Base-by-base conservation (phyloP, 1,140 invertebrate genomes). In the Trinorchestia longiramus region DNA sequence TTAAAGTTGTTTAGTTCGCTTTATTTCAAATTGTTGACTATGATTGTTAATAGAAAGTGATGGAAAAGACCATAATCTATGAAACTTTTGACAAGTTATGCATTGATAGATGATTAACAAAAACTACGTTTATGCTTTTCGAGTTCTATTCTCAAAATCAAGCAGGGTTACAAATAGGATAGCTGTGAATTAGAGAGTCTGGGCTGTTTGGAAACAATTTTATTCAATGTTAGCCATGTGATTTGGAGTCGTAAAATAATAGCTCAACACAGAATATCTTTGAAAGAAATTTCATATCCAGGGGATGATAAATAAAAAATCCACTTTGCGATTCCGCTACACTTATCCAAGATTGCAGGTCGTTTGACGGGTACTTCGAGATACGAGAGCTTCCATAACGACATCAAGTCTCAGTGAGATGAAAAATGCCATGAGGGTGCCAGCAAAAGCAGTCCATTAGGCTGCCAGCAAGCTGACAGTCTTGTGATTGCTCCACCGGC, bases 371-470 rank as follows among this genome's bases (percentile, higher is more conserved):
- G 11, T 53, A 19, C 19, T 53, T 19, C 19, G 47, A 53, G 47
- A 53, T 77, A 77, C 62, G 62, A 77, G 36, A 77, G 36, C 28
- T 77, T 77, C 62, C 62, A 77, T 77, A 36, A 77, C 11, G 28
- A 28, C 62, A 36, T 36, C 62, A 77, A 28, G 1, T 53, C 62
- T 36, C 15, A 77, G 28, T 36, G 62, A 77, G 62, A 77, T 77
- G 62, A 36, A 77, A 77, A 77, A 77, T 36, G 62, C 36, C 62
- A 77, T 3, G 11, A 15, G 62, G 8, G 62, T 11, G 28, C 11
- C 62, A 77, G 62, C 88, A 90, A 42, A 90, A 28, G 43, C n/a
- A 41, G 88, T 90, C 88, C 88, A 90, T 90, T 90, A 90, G 88
- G 41, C 6, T 15, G 36, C 15, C 88, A 43, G n/a, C 88, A 17